These are phyloP conservation scores for Drosophila parvula DNA, from an alignment of 1,140 invertebrate genomes.

Conservation along the genomic window DNA sequence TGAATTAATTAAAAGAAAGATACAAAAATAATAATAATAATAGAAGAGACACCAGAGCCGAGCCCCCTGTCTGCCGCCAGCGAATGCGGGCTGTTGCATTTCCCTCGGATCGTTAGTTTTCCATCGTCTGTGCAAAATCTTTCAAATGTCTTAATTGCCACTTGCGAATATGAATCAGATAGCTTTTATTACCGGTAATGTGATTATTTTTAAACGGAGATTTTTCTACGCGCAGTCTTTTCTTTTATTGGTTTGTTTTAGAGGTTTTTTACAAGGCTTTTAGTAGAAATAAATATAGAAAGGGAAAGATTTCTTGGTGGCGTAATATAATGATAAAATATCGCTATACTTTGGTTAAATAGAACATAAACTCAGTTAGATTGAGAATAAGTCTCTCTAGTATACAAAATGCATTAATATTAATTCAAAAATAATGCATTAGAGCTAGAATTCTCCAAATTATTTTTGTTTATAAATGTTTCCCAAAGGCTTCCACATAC, in stretches of 20 bases:
- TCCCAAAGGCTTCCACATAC: neutral
- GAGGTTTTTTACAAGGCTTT: constrained; percentile 2
- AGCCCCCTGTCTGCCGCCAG: neutral
- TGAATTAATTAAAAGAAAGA: constrained; percentile 66
- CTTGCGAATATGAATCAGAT: constrained; percentile 38
- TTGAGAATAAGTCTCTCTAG: too few relatives aligned
- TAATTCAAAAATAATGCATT: neutral
- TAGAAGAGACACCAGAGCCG: constrained; percentile 13
- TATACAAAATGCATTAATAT: neutral
- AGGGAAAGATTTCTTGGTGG: neutral
- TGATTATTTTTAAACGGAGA: constrained; percentile 2
- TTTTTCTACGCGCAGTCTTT: constrained; percentile 1
- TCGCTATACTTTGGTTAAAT: too few relatives aligned
- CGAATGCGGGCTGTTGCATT: constrained; percentile 14
- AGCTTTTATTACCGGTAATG: constrained; percentile 20
- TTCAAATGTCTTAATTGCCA: constrained; percentile 38
- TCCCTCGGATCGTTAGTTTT: constrained; percentile 30
- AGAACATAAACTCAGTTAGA: neutral
- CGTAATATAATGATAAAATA: neutral
- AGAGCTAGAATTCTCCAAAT: neutral
- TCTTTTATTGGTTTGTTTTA: neutral
- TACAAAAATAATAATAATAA: too few relatives aligned
- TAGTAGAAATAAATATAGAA: neutral
- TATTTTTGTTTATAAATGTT: neutral
- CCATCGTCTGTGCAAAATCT: constrained; percentile 25